Evolutionary conservation across 2,888 invertebrate species (phyloP).

Genomic region (Meghimatium bilineatum): DNA sequence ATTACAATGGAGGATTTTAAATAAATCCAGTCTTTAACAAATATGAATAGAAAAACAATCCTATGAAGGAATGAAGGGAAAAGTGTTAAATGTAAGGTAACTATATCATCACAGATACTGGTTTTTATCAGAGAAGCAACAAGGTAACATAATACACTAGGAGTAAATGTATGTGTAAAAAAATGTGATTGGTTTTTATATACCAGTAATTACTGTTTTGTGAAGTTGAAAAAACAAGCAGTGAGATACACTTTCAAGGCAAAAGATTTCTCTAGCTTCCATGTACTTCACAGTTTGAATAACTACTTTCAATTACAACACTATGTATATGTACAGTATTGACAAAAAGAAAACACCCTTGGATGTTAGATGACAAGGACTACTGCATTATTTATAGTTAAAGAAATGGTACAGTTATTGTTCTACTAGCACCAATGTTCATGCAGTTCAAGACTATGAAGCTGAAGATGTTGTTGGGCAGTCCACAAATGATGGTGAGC

Average conservation of each 20-base stretch:
- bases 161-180: not conserved
- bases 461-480: constrained; percentile 35
- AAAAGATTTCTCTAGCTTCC: not conserved
- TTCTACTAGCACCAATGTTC: constrained; percentile 26
- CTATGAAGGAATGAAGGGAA: constrained; percentile 15
- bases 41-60: constrained; percentile 15
- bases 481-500: constrained; percentile 42
- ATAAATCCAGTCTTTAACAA: not conserved
- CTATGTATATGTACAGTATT: constrained; percentile 19
- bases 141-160: constrained; percentile 24
- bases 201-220: not conserved
- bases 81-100: constrained; percentile 36
- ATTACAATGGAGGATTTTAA: not conserved
- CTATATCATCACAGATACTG: constrained; percentile 46
- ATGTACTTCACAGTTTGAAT: not conserved
- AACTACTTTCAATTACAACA: constrained; percentile 2
- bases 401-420: not conserved
- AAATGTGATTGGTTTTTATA: not conserved
- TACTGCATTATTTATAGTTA: not conserved
- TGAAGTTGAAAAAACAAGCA: not conserved
- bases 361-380: not conserved
- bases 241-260: not conserved
- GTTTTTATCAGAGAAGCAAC: constrained; percentile 39
- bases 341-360: not conserved
- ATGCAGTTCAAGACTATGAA: not conserved